Percentiles rank a stretch among this genome's conserved stretches.
Conservation (phyloP, 2,888 invertebrate species). For the Cacoxenus indagator region DNA sequence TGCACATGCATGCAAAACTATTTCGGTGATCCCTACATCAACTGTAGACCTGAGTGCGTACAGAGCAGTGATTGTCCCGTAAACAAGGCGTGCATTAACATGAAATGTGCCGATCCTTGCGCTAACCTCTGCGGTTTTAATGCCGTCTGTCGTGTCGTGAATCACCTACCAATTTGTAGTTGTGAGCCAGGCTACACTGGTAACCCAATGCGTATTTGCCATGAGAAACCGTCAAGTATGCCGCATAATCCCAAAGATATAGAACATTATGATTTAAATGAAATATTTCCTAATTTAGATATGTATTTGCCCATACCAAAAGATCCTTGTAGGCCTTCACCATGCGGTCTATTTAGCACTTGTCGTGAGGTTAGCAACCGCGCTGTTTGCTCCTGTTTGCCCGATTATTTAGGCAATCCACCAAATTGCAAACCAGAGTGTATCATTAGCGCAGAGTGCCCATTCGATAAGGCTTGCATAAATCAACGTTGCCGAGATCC, state of each 20-base stretch:
- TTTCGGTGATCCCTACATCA: slow-evolving; percentile 87
- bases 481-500: slow-evolving; percentile 84
- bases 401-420: slow-evolving; percentile 79
- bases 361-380: slow-evolving; percentile 75
- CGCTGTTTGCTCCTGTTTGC: slow-evolving; percentile 81
- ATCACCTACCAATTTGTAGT: slow-evolving; percentile 85
- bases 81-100: slow-evolving; percentile 83
- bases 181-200: slow-evolving; percentile 83
- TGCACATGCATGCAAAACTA: slow-evolving; percentile 86
- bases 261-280: background rate
- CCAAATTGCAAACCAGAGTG: slow-evolving; percentile 85
- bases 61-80: slow-evolving; percentile 86
- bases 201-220: slow-evolving; percentile 83
- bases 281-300: slow-evolving; percentile 39
- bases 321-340: slow-evolving; percentile 72
- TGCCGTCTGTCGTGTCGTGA: slow-evolving; percentile 84
- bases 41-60: slow-evolving; percentile 91
- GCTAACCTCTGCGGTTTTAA: slow-evolving; percentile 86
- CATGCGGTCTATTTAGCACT: slow-evolving; percentile 73
- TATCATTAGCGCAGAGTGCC: slow-evolving; percentile 81
- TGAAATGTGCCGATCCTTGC: slow-evolving; percentile 88
- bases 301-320: slow-evolving; percentile 65
- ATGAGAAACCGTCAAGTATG: slow-evolving; percentile 72
- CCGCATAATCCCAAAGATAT: background rate
- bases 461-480: slow-evolving; percentile 79